Evolutionary conservation across 2,888 invertebrate genomes (phyloP).

Genomic region (Nebria salina): DNA sequence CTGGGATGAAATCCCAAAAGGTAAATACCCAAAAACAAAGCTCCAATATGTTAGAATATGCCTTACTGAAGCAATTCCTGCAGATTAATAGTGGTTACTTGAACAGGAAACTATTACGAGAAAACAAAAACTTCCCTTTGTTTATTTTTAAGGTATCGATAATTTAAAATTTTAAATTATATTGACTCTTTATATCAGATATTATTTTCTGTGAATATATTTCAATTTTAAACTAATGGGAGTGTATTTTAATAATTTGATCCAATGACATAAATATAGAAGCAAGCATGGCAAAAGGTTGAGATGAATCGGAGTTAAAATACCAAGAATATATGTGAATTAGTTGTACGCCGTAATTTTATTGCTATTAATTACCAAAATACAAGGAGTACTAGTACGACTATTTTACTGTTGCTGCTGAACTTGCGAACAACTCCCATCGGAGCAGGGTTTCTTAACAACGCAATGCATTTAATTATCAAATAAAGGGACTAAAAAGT

Average conservation of each 20-base stretch:
- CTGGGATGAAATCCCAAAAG: too few species aligned
- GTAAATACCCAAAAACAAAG: too few species aligned
- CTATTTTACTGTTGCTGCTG: neutral
- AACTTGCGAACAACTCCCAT: constrained; percentile 11
- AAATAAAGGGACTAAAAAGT: constrained; percentile 42
- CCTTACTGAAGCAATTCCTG: too few species aligned
- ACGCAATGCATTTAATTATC: constrained; percentile 41
- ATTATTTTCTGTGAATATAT: too few species aligned
- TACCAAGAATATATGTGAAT: neutral
- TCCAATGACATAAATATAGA: neutral
- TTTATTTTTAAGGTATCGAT: too few species aligned
- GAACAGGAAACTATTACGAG: too few species aligned
- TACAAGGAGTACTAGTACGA: constrained; percentile 13
- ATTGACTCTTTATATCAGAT: too few species aligned
- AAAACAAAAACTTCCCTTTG: too few species aligned
- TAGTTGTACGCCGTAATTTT: constrained; percentile 31
- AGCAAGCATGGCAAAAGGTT: neutral
- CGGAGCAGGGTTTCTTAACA: constrained; percentile 29
- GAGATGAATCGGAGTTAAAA: neutral
- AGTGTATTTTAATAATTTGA: neutral
- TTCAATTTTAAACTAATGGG: too few species aligned
- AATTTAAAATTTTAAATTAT: too few species aligned
- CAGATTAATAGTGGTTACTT: too few species aligned
- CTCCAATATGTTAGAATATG: too few species aligned
- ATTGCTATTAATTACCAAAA: constrained; percentile 41